Evolutionary conservation across 2,888 invertebrate genomes (phyloP).

Genomic region (Aphodius sticticus): DNA sequence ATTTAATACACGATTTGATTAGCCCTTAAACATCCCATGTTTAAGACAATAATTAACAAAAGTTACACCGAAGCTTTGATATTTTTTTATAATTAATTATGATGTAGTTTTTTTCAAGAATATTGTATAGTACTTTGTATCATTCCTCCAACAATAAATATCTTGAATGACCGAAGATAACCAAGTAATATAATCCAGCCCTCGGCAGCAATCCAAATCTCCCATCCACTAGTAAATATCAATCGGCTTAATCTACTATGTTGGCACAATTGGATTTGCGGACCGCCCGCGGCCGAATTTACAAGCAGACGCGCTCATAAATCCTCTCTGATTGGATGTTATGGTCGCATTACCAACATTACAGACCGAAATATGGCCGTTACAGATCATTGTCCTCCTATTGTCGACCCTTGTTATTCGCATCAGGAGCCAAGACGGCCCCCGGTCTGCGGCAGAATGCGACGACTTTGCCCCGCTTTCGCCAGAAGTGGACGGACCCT

Average conservation of each 20-base stretch:
- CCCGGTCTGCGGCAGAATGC: background rate
- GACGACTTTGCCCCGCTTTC: no score
- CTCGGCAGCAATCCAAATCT: conserved; percentile 34
- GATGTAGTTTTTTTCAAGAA: no score
- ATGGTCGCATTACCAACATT: conserved; percentile 61
- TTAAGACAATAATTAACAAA: no score
- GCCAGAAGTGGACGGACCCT: background rate
- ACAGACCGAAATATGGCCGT: conserved; percentile 55
- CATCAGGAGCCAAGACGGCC: background rate
- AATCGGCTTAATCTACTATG: conserved; percentile 59
- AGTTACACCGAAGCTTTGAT: no score
- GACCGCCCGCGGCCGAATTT: conserved; percentile 60
- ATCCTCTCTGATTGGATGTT: conserved; percentile 62
- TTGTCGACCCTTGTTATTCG: conserved; percentile 21
- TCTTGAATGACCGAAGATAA: conserved; percentile 8
- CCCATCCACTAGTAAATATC: conserved; percentile 47
- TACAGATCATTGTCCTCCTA: conserved; percentile 45
- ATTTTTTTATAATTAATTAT: no score
- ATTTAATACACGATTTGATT: no score
- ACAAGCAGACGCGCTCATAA: conserved; percentile 58
- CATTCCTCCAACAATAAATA: background rate
- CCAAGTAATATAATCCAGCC: background rate
- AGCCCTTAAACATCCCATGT: no score
- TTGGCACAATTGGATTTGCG: conserved; percentile 60
- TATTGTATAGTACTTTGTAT: background rate